Conservation (phyloP, 2,113 vertebrate species). For the Redunca redunca region DNA sequence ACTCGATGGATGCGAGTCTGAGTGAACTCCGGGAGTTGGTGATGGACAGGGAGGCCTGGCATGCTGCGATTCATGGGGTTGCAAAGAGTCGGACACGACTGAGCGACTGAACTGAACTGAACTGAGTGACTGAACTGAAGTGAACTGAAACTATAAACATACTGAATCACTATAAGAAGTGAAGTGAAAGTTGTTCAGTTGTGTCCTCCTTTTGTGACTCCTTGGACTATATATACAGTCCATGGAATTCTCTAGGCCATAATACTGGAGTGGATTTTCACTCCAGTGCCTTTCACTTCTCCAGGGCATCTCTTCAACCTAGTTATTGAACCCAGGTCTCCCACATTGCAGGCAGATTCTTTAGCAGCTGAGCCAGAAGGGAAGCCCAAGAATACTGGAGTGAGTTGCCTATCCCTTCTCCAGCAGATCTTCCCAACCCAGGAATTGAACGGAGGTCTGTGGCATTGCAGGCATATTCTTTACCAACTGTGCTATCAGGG, state of each 20-base stretch:
- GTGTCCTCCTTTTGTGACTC: background rate
- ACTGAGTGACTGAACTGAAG: background rate
- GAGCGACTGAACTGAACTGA: background rate
- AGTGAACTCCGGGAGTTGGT: background rate
- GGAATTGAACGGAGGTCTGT: background rate
- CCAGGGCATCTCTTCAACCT: background rate
- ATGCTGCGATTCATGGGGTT: background rate
- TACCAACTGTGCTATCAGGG: background rate
- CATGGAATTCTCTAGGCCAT: background rate
- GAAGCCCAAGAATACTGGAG: background rate
- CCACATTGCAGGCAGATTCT: background rate
- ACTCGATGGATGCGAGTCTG: background rate
- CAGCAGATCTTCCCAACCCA: background rate
- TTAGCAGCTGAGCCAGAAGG: background rate
- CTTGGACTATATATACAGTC: background rate
- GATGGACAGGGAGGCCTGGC: background rate
- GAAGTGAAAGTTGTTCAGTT: background rate
- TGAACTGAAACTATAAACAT: background rate
- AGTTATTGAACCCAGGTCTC: background rate
- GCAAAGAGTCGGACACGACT: accelerated
- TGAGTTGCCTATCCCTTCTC: background rate
- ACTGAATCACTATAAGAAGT: background rate
- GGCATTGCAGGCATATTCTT: background rate
- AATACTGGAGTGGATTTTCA: background rate
- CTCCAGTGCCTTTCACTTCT: background rate